These are phyloP conservation scores for Pollimyrus isidori DNA, from an alignment of 2,113 vertebrate species.

Conservation along the genomic window DNA sequence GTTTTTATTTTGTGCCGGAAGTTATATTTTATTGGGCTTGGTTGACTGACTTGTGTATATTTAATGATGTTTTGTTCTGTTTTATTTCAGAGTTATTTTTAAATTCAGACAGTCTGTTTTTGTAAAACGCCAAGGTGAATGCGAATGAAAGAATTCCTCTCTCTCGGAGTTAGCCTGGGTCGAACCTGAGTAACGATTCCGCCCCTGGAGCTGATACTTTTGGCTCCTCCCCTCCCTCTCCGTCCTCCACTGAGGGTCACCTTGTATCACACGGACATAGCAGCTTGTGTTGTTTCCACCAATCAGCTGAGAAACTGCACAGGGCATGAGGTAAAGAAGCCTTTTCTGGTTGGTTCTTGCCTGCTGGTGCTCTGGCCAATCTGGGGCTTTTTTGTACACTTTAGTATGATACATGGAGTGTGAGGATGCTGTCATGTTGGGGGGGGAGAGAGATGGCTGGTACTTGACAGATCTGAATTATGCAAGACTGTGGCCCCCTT, in stretches of 20 bases:
- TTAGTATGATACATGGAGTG: neutral
- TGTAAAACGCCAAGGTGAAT: neutral
- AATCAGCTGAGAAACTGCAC: neutral
- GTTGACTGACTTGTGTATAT: neutral
- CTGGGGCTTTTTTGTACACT: neutral
- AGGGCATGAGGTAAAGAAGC: neutral
- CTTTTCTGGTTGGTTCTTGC: neutral
- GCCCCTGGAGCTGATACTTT: neutral
- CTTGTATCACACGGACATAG: neutral
- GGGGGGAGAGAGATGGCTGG: neutral
- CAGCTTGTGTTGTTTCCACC: neutral
- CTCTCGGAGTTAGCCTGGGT: neutral
- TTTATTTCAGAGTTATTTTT: slow-evolving; percentile 5
- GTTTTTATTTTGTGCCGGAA: neutral
- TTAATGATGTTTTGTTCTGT: neutral
- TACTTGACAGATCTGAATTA: neutral
- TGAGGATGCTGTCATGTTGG: neutral
- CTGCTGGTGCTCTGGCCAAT: neutral
- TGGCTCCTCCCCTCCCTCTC: neutral
- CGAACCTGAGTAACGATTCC: neutral
- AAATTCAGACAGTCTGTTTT: neutral
- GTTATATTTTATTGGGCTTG: neutral
- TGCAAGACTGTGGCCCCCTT: neutral
- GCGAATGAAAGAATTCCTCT: neutral
- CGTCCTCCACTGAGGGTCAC: neutral